These are phyloP conservation scores for Ceratina japonica DNA, from an alignment of 1,140 invertebrate species.

Conservation along the genomic window DNA sequence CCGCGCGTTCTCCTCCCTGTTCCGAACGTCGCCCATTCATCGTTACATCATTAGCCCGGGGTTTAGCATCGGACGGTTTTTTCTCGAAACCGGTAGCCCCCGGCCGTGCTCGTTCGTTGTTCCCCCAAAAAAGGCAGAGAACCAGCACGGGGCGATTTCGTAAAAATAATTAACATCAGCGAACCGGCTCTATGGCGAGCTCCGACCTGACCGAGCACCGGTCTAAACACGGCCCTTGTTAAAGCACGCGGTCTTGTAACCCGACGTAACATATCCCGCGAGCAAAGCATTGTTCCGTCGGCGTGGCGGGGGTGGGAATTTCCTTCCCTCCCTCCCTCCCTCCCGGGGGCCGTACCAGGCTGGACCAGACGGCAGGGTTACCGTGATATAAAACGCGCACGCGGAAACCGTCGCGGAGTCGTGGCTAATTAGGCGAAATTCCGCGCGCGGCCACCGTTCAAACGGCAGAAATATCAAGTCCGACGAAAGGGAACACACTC, in stretches of 20 bases:
- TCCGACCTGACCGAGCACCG: slow-evolving; percentile 44
- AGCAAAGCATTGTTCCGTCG: slow-evolving; percentile 64
- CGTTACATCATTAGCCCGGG: slow-evolving; percentile 30
- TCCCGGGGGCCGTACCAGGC: background rate
- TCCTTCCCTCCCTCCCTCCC: slow-evolving; percentile 25
- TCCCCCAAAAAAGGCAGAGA: slow-evolving; percentile 43
- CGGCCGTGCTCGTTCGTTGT: slow-evolving; percentile 5
- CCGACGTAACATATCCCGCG: slow-evolving; percentile 59
- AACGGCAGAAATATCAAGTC: background rate
- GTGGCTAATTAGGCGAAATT: slow-evolving; percentile 60
- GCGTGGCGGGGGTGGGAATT: slow-evolving; percentile 33
- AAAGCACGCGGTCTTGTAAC: slow-evolving; percentile 66
- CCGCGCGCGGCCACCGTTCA: too few species aligned
- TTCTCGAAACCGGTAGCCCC: slow-evolving; percentile 22
- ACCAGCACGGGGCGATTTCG: slow-evolving; percentile 46
- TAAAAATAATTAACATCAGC: slow-evolving; percentile 68
- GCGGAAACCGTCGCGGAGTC: slow-evolving; percentile 48
- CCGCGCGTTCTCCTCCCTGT: background rate
- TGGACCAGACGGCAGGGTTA: too few species aligned
- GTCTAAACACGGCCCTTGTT: slow-evolving; percentile 70
- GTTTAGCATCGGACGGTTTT: slow-evolving; percentile 19
- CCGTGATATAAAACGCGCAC: slow-evolving; percentile 62
- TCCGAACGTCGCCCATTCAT: slow-evolving; percentile 22
- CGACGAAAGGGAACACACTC: slow-evolving; percentile 50
- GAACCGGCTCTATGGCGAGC: slow-evolving; percentile 7